Conservation (phyloP, 2,888 invertebrate genomes). For the Tenthredo distinguenda region DNA sequence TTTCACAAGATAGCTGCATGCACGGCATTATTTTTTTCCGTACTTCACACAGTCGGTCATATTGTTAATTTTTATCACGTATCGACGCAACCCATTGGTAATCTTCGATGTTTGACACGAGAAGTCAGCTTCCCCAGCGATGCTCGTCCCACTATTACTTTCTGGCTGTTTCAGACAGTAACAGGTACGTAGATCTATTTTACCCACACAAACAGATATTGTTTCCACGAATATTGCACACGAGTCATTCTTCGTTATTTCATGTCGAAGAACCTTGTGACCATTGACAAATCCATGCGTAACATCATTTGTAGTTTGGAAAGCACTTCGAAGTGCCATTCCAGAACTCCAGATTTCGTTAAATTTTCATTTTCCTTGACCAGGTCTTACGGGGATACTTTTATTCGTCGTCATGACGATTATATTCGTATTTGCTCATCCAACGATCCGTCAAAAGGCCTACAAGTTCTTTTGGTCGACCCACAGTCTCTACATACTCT, state of each 20-base stretch:
- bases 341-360: conserved; percentile 35
- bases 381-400: conserved; percentile 92
- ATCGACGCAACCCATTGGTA: conserved; percentile 96
- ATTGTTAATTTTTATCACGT: conserved; percentile 99
- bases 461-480: conserved; percentile 98
- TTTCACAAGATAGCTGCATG: conserved; percentile 98
- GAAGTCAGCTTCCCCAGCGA: conserved; percentile 97
- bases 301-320: too few relatives aligned
- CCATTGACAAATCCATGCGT: too few relatives aligned
- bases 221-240: neutral
- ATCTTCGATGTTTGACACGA: conserved; percentile 93
- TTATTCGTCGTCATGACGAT: conserved; percentile 95
- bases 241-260: too few relatives aligned
- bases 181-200: conserved; percentile 83
- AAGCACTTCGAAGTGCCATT: neutral
- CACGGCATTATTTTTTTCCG: conserved; percentile 95
- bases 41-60: conserved; percentile 95
- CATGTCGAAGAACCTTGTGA: too few relatives aligned
- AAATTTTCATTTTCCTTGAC: conserved; percentile 47
- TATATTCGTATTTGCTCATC: conserved; percentile 98
- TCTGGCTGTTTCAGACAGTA: conserved; percentile 97
- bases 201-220: neutral
- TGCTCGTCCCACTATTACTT: conserved; percentile 95
- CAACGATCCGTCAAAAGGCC: conserved; percentile 93
- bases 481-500: conserved; percentile 91